phyloP scores from a whole-genome alignment of 2,888 invertebrate species.

The Laothoe populi region DNA sequence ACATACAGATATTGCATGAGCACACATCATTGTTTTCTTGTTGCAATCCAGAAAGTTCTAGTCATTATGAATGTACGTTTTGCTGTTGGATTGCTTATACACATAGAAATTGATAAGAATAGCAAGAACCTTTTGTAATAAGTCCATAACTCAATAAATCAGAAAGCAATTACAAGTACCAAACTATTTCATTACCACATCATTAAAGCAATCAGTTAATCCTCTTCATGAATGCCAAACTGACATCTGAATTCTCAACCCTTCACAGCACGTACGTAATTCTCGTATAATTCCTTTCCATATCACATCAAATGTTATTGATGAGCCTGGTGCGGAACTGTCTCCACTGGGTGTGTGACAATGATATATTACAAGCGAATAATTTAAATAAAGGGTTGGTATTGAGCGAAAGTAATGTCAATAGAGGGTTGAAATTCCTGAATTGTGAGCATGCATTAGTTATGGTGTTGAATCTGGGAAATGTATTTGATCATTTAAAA shows the following conservation, averaged over 20 bases:
- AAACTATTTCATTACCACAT: background rate
- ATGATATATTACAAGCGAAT: conserved; percentile 9
- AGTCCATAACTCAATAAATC: background rate
- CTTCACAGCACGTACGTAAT: background rate
- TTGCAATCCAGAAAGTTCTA: no score
- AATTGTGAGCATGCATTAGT: background rate
- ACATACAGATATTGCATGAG: no score
- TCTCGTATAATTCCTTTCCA: background rate
- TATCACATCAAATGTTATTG: conserved; percentile 5
- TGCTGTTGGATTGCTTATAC: no score
- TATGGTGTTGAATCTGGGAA: background rate
- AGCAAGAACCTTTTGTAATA: no score
- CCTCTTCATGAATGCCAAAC: background rate
- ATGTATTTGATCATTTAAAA: background rate
- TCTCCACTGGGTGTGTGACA: background rate
- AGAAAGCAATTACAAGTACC: background rate
- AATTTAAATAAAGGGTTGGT: conserved; percentile 15
- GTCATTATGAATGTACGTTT: no score
- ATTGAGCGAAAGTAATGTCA: background rate
- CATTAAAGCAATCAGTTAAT: background rate
- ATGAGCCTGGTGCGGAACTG: background rate
- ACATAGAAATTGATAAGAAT: no score
- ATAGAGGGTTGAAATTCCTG: background rate
- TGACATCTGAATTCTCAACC: background rate
- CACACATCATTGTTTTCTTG: no score